Evolutionary conservation across 1,140 invertebrate species (phyloP), one percentile per base, ranked within the genome.

Genomic region (Aleiodes sp.): DNA sequence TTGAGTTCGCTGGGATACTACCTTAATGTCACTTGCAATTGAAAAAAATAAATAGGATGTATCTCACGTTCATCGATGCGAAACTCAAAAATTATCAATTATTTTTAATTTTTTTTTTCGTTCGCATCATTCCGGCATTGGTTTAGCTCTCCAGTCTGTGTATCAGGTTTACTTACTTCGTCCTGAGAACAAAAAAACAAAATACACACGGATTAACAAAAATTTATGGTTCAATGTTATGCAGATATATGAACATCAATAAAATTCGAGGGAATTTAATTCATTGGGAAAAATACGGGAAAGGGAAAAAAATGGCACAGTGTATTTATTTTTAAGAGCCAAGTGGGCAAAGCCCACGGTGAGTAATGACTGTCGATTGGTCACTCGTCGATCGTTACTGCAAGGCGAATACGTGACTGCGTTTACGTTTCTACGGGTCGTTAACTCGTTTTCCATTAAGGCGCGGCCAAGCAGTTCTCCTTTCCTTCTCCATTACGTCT

Each of bases 401-500:
- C 60, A 57, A 26, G 52, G 73, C 73, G 74, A 75, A 76, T 82
- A 83, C 80, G 77, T 83, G 81, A 81, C 79, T 82, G 78, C 76
- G 75, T 80, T 81, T 83, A 80, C 79, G 77, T 78, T 80, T 79
- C 77, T 76, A 81, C 73, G 80, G 80, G 75, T 82, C 82, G 76
- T 82, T 82, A 82, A 80, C 77, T 82, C 74, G 80, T 82, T 82
- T n/a, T 82, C 76, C 77, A 82, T 83, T 82, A 83, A 81, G 78
- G 80, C 75, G 80, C 78, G 78, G 80, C 68, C 65, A 68, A 57
- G 57, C 46, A 60, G 19, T 37, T 65, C 69, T 60, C 72, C 70
- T 75, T 52, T 72, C 68, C 74, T 72, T 77, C 66, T 72, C 71
- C 73, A 31, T 76, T 72, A 62, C 72, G 60, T 74, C 70, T 52